Percentiles rank a stretch among this genome's conserved stretches.
These are phyloP conservation scores for Nyctereutes procyonoides DNA, from an alignment of 2,113 vertebrate species.

Conservation along the genomic window DNA sequence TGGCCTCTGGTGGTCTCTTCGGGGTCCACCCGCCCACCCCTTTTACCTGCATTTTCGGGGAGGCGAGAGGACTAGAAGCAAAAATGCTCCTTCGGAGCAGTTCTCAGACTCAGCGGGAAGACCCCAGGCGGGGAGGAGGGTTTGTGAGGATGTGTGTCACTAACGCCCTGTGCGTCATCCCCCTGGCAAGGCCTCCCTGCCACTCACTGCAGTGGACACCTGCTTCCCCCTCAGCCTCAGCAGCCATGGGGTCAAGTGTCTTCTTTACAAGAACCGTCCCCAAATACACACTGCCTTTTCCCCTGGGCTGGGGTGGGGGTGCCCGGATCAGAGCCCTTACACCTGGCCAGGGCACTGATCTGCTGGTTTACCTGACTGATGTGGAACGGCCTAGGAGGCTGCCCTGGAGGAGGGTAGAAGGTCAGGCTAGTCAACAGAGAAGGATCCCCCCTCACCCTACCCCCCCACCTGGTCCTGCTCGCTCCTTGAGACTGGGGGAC, in stretches of 20 bases:
- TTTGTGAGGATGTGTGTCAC: background rate
- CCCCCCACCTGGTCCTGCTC: too few relatives aligned
- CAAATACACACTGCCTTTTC: background rate
- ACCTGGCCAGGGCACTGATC: background rate
- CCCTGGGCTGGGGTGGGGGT: background rate
- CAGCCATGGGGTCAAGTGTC: background rate
- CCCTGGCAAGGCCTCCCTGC: background rate
- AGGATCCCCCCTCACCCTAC: background rate
- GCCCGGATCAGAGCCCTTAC: background rate
- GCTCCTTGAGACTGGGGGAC: background rate
- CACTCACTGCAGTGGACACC: background rate
- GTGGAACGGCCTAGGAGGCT: background rate
- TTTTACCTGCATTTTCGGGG: background rate
- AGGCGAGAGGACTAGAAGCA: background rate
- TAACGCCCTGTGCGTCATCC: background rate
- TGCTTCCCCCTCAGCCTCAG: background rate
- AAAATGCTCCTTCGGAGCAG: background rate
- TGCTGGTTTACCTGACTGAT: background rate
- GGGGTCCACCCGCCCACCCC: rapidly evolving
- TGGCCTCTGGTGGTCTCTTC: background rate
- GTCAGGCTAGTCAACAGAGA: background rate
- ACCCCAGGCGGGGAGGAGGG: background rate
- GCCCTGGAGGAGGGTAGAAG: background rate
- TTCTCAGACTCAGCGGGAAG: background rate
- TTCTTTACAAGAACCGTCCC: background rate